Conservation (phyloP, 2,888 invertebrate genomes). For the Copidosoma aretas region DNA sequence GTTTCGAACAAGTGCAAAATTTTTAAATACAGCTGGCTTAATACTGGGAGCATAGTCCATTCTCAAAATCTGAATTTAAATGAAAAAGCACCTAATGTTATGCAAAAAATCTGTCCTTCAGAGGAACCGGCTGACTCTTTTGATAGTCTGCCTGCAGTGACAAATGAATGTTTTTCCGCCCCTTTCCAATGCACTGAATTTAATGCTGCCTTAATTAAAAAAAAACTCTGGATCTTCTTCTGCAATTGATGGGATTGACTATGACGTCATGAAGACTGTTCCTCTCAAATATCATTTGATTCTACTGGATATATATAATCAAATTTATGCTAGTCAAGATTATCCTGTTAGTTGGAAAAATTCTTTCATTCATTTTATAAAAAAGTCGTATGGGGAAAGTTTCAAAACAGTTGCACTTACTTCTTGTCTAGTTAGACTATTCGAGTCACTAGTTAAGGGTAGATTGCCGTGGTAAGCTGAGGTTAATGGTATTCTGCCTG, state of each 20-base stretch:
- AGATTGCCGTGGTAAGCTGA: conserved; percentile 20
- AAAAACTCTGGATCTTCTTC: not conserved
- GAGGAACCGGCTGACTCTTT: too few species aligned
- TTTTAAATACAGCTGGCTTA: not conserved
- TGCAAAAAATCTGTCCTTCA: too few species aligned
- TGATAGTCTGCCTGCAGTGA: not conserved
- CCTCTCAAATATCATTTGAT: conserved; percentile 6
- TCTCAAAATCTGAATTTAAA: not conserved
- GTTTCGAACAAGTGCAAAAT: not conserved
- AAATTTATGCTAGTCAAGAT: not conserved
- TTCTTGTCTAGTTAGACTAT: conserved; percentile 20
- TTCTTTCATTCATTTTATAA: conserved; percentile 16
- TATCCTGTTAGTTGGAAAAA: conserved; percentile 17
- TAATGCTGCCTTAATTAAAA: not conserved
- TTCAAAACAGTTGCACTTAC: conserved; percentile 19
- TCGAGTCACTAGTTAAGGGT: conserved; percentile 20
- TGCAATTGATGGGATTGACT: conserved; percentile 22
- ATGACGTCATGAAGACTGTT: conserved; percentile 1
- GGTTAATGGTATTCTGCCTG: not conserved
- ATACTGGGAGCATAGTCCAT: not conserved
- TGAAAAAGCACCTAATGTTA: too few species aligned
- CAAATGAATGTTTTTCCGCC: not conserved
- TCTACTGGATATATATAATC: conserved; percentile 23
- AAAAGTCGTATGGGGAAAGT: not conserved
- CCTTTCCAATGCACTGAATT: not conserved